Evolutionary conservation across 1,140 invertebrate genomes (phyloP), one percentile per base, ranked within the genome.

Genomic region (Hyles vespertilio): DNA sequence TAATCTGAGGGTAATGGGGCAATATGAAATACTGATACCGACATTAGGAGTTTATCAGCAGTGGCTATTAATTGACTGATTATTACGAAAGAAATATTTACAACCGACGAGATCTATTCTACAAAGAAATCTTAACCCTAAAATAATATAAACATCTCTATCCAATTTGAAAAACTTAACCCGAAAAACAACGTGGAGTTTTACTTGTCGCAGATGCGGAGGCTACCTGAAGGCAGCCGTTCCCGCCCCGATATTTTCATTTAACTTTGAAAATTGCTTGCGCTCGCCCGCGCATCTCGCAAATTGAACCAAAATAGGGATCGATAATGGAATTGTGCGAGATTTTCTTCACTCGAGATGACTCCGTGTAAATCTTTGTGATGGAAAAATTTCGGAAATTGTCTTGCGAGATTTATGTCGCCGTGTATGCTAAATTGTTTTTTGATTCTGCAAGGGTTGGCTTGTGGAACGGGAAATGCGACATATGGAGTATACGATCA

Each of bases 371-470:
- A 84, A 84, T 87, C 80, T 84, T 72, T 57, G 69, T 73, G 80
- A 86, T 83, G 74, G 81, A 84, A 85, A 84, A 84, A 79, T 86
- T 86, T 83, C 75, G 79, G 79, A 88, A 86, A 88, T 88, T 88
- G 83, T 86, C 74, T 72, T 58, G 50, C 53, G 71, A 74, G 78
- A 85, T 84, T 87, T 87, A 86, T 46, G 12, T 40, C 36, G 5
- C 5, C 36, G 36, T 40, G 36, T 8, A 5, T 5, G 36, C 36
- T 40, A 40, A 40, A 40, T 40, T 40, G 36, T 40, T 40, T 40
- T 8, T 40, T 40, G 36, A 8, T 40, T 40, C 22, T 22, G 22
- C 36, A 40, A 40, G 36, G 36, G 36, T 40, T 40, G 8, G 36
- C 5, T 40, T 40, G 36, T 40, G 4, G 22, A 22, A 2, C 22